Conservation (phyloP, 2,113 vertebrate species). For the Elanus axillaris region DNA sequence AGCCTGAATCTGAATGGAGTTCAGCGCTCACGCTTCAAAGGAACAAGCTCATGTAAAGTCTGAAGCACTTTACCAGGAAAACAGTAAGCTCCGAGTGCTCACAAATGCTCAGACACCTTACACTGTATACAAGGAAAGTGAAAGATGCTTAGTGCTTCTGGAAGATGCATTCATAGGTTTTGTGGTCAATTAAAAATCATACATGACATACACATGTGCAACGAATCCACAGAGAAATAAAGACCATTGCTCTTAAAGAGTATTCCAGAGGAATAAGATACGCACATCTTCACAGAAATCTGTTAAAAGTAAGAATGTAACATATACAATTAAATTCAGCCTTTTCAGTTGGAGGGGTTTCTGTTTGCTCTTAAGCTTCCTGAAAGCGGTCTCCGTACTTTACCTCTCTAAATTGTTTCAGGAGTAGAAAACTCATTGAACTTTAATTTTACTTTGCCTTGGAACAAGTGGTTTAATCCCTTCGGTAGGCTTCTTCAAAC, state of each 20-base stretch:
- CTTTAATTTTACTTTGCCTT: neutral
- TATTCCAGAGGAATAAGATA: neutral
- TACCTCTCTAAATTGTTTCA: neutral
- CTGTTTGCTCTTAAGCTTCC: neutral
- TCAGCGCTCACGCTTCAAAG: rapidly evolving
- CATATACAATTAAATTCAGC: neutral
- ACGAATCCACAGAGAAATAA: neutral
- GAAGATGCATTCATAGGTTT: neutral
- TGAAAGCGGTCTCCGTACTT: neutral
- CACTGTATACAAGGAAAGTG: neutral
- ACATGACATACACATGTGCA: neutral
- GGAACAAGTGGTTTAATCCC: neutral
- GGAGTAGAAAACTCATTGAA: neutral
- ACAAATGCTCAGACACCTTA: neutral
- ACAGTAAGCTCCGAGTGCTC: neutral
- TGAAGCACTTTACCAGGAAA: neutral
- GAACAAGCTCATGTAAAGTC: neutral
- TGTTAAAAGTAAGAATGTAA: neutral
- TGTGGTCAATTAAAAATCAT: neutral
- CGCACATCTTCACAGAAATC: neutral
- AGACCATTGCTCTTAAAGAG: neutral
- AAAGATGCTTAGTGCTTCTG: neutral
- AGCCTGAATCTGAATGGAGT: neutral
- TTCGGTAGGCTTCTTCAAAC: neutral
- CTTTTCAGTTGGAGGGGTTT: neutral